Base-by-base conservation (phyloP, 2,113 vertebrate species). In the Sclerurus mexicanus region DNA sequence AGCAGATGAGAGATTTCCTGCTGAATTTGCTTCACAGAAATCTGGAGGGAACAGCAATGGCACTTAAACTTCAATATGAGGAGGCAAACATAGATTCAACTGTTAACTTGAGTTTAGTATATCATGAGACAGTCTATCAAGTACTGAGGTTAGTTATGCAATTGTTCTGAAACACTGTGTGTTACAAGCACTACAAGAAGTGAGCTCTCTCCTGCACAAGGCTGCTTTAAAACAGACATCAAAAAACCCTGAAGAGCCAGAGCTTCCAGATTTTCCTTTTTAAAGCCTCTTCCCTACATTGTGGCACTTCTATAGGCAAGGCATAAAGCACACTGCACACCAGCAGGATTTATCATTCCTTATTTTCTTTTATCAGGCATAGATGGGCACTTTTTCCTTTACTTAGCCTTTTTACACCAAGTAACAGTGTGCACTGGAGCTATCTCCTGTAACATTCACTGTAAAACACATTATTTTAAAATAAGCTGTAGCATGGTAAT, bases 51-150 rank as follows among this genome's bases (percentile, higher is more conserved):
- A 84, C 16, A 30, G 13, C 35, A 52, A n/a, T 6, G 9, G 14
- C 2, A 12, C 21, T 85, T 5, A 21, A 17, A 64, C 47, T 18
- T 46, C 4, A 5, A 15, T 10, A 4, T 0, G 7, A 71, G 21
- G 14, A 83, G 22, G 31, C 19, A 87, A 76, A 77, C 1, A 7
- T 19, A 37, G 46, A 52, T 24, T 60, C 44, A 68, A 66, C 20
- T 9, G 24, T 39, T 77, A 68, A 59, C n/a, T 62, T 67, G 28
- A 56, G 40, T 23, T 58, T 18, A 52, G 35, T 8, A 33, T 3
- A 37, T 9, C 39, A 76, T 7, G 9, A 46, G 27, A 67, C 3
- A 42, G 12, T 12, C 35, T 55, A 35, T 18, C 17, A 18, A 27
- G 24, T 6, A 27, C 35, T 15, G 30, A 75, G 10, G 30, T 64